Conservation (phyloP, 2,888 invertebrate genomes). For the Tribolium freemani region DNA sequence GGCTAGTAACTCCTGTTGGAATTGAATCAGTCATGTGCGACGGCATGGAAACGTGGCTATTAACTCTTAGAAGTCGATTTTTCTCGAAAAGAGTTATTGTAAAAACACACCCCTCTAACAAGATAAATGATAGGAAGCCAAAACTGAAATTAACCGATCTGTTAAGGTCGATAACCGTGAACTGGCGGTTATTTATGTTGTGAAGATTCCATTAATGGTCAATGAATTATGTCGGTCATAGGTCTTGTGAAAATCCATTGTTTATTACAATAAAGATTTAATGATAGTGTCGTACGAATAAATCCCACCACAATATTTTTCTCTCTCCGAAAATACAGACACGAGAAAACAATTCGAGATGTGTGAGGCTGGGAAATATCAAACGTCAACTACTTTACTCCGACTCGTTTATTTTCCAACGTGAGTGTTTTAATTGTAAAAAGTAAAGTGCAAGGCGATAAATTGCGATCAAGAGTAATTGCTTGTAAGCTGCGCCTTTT, state of each 20-base stretch:
- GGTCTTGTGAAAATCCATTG: conserved; percentile 31
- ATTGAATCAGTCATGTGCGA: conserved; percentile 16
- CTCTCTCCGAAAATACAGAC: neutral
- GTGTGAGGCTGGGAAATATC: neutral
- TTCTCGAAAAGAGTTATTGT: conserved; percentile 20
- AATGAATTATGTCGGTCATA: conserved; percentile 33
- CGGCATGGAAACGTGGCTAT: conserved; percentile 19
- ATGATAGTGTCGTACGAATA: conserved; percentile 26
- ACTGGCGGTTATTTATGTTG: conserved; percentile 32
- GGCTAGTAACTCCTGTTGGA: conserved; percentile 12
- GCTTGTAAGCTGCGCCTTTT: conserved; percentile 1
- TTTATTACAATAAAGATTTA: conserved; percentile 34
- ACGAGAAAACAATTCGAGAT: neutral
- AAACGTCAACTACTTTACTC: neutral
- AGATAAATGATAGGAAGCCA: conserved; percentile 32
- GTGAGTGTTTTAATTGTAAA: conserved; percentile 2
- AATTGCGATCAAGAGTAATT: conserved; percentile 4
- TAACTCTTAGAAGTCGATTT: conserved; percentile 11
- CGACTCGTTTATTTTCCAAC: neutral
- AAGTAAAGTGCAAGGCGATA: conserved; percentile 2
- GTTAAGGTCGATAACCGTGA: conserved; percentile 23
- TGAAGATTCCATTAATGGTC: conserved; percentile 30
- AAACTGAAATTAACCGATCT: conserved; percentile 28
- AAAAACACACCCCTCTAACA: conserved; percentile 18
- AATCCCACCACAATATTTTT: neutral